Base-by-base conservation (phyloP, 1,140 invertebrate genomes). In the Gonatopus flavifemur region DNA sequence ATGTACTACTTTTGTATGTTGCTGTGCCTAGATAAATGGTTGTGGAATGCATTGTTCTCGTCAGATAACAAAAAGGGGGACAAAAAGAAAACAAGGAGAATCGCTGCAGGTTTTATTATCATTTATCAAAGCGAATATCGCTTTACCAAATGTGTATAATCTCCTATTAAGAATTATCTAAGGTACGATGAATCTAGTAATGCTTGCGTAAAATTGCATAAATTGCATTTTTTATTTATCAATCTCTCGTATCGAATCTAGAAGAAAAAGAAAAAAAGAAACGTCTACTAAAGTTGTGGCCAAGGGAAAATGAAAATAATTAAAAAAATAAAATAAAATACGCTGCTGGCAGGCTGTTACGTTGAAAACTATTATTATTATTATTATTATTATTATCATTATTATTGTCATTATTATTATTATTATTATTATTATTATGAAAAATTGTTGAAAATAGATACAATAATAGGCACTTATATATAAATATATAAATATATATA, bases 261-360 rank as follows among this genome's bases (percentile, higher is more conserved):
- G 44, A 59, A 39, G 43, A 31, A 38, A 40, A 52, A 41, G 44
- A 31, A 55, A 44, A 62, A 58, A 55, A 52, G 59, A 54, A 52
- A 61, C 48, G n/a, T n/a, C n/a, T n/a, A n/a, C n/a, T n/a, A n/a
- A n/a, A 63, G 51, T 70, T 50, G 57, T 57, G 56, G 58, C 59
- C 49, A 45, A 53, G 19, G 49, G 47, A 46, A 44, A 44, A 39
- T 46, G 13, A 30, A 49, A 38, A 46, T 20, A 49, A 28, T 18
- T 18, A 39, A 16, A 40, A 41, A 44, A 47, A 46, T 53, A 42
- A 31, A 52, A 36, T 21, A 52, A 42, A 49, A 52, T 55, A 55
- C 59, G 68, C 76, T 78, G 74, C 73, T 77, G 74, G 74, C 74
- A 74, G 70, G 67, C 74, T 78, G 74, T 77, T 78, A 70, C 66